Base-by-base conservation (phyloP, 92 coral and sea anemone species). In the Palythoa grandis region DNA sequence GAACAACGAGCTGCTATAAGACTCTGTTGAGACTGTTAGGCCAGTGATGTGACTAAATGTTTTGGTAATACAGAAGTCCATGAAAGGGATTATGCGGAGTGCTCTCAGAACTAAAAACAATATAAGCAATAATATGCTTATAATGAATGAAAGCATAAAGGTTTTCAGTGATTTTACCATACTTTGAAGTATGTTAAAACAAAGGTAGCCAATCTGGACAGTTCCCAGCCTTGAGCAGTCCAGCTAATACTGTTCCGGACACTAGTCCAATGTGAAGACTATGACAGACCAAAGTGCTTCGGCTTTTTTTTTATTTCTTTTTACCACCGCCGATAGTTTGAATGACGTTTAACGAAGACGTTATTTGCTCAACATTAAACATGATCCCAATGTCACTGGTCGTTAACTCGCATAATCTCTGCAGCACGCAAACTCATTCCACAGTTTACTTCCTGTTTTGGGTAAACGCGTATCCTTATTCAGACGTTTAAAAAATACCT, bases 1-100 rank as follows among this genome's bases (percentile, higher is more conserved):
- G 61, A 88, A 85, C 11, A 88, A 63, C 12, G 90, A 82, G n/a
- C 72, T 65, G 57, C 90, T 54, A 63, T 82, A 88, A 9, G 69
- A 19, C n/a, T 77, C 82, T 25, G n/a, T 20, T 14, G 17, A 17
- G 25, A 77, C 22, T 14, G 70, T 38, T 9, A 87, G 75, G 0
- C 85, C 74, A 48, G 73, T 80, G 19, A 66, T 40, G 58, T 38
- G 73, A 11, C 60, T 56, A 43, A 80, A 80, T 38, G 74, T 63
- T 1, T 80, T 80, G 5, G 74, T 22, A 24, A 80, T 80, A 58
- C 11, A 80, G 12, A 29, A 10, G 12, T 47, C 52, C 63, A 80
- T 24, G 39, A 24, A 80, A 66, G 85, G 85, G 38, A 80, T 80
- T 16, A 68, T 12, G 48, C 74, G 74, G 22, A 80, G 61, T 7